Base-by-base conservation (phyloP, 2,797 vertebrate species). In the Mormyrus proboscirostris region DNA sequence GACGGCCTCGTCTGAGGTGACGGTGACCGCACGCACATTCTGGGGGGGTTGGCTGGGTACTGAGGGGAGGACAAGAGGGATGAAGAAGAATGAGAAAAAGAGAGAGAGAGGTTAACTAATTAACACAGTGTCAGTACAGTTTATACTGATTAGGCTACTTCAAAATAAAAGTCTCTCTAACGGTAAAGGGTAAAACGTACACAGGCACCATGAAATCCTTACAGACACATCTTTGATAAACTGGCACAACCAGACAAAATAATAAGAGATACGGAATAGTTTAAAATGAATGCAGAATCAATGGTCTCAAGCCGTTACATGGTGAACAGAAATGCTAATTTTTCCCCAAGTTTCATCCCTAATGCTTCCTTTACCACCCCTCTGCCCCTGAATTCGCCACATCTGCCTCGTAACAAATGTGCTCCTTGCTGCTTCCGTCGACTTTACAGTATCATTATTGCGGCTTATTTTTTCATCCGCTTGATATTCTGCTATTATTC, bases 21-120 rank as follows among this genome's bases (percentile, higher is more conserved):
- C 98, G 88, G 98, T 98, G 91, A 99, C 96, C 91, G 97, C 98
- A n/a, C 98, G 94, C 51, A 99, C 96, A 0, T 98, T 99, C 94
- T 99, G 98, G 0, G 98, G 98, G 73, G 98, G 97, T 94, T 99
- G 98, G 93, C 98, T 99, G 89, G 98, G 98, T 88, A 99, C 98
- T 99, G 94, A 5, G 41, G 57, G 16, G 8, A 53, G 44, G 86
- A 50, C 62, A 55, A 76, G 29, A 41, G 49, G 44, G 76, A 50
- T 10, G 51, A 62, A 76, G 44, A 41, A 83, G 44, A 87, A 50
- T 12, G 10, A 85, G 44, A 65, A 44, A 89, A 38, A 29, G 57
- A 57, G 4, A 59, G 57, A 59, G 12, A 19, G 10, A 7, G 29
- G 19, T 19, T n/a, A 41, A 29, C 85, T 33, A 16, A 38, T 57